Conservation (phyloP, 37 sponge, comb jelly and placozoan species). For the Corticium candelabrum region DNA sequence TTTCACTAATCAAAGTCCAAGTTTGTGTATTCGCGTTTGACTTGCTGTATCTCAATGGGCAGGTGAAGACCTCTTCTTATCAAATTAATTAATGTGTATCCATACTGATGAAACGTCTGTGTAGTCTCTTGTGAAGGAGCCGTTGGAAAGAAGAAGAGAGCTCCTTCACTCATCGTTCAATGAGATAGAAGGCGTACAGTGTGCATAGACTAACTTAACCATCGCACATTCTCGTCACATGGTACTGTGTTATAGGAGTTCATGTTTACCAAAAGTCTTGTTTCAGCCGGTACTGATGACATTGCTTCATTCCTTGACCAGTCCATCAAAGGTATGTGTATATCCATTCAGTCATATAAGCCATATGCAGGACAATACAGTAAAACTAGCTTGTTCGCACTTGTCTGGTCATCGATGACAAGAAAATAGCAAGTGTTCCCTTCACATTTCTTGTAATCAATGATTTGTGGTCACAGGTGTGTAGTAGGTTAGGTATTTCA, state of each 20-base stretch:
- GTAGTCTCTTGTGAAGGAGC: conserved; percentile 73
- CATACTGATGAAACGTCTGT: conserved; percentile 1
- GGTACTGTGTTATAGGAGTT: conserved; percentile 72
- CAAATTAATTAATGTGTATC: neutral
- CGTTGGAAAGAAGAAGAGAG: conserved; percentile 62
- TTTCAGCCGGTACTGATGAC: conserved; percentile 54
- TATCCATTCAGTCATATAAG: neutral
- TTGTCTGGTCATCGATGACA: no score
- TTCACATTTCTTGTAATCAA: no score
- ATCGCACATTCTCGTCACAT: neutral
- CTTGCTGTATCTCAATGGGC: conserved; percentile 85
- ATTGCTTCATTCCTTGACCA: conserved; percentile 87
- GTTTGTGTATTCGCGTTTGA: conserved; percentile 97
- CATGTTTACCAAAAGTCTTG: conserved; percentile 59
- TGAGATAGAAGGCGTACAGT: conserved; percentile 70
- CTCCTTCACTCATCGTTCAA: conserved; percentile 74
- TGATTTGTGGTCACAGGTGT: no score
- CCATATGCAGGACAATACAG: no score
- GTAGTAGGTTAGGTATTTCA: no score
- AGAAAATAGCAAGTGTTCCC: no score
- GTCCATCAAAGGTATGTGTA: conserved; percentile 63
- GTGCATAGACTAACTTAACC: neutral
- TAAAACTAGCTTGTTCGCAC: no score
- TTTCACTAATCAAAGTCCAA: conserved; percentile 79
- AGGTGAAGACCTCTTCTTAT: conserved; percentile 28